These are phyloP conservation scores for Acleris holmiana DNA, from an alignment of 2,888 invertebrate genomes.

Conservation along the genomic window DNA sequence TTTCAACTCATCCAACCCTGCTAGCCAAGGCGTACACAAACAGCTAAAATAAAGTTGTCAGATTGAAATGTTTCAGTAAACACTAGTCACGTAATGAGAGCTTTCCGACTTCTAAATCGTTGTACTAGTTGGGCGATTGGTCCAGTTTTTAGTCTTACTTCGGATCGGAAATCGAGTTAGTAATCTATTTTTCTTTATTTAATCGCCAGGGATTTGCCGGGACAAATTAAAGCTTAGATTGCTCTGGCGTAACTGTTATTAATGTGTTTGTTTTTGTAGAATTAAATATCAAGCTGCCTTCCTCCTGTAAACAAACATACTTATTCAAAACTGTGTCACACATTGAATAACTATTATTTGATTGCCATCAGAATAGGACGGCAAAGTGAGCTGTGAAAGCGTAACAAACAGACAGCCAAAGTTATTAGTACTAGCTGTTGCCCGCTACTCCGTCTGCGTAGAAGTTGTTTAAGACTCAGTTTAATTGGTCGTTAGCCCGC, in stretches of 20 bases:
- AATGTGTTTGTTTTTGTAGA: conserved; percentile 23
- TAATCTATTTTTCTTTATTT: conserved; percentile 37
- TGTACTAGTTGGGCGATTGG: conserved; percentile 11
- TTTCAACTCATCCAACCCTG: conserved; percentile 18
- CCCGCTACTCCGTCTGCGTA: too few species aligned
- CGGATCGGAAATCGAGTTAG: conserved; percentile 28
- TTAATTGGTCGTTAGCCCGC: too few species aligned
- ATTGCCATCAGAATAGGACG: too few species aligned
- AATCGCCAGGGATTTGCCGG: conserved; percentile 27
- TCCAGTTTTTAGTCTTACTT: conserved; percentile 21
- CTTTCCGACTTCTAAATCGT: conserved; percentile 50
- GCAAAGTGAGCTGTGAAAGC: too few species aligned
- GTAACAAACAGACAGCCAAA: too few species aligned
- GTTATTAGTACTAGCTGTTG: too few species aligned
- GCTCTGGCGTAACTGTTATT: conserved; percentile 32
- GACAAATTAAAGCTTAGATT: conserved; percentile 35
- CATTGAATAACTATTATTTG: too few species aligned
- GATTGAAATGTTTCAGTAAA: conserved; percentile 75
- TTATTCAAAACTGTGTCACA: too few species aligned
- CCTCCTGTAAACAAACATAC: background rate
- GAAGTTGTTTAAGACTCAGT: too few species aligned
- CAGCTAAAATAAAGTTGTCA: conserved; percentile 68
- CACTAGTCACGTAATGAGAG: conserved; percentile 68
- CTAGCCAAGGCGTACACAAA: conserved; percentile 51
- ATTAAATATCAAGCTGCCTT: conserved; percentile 12